These are phyloP conservation scores for Timema podura DNA, from an alignment of 2,888 invertebrate species.

Conservation along the genomic window DNA sequence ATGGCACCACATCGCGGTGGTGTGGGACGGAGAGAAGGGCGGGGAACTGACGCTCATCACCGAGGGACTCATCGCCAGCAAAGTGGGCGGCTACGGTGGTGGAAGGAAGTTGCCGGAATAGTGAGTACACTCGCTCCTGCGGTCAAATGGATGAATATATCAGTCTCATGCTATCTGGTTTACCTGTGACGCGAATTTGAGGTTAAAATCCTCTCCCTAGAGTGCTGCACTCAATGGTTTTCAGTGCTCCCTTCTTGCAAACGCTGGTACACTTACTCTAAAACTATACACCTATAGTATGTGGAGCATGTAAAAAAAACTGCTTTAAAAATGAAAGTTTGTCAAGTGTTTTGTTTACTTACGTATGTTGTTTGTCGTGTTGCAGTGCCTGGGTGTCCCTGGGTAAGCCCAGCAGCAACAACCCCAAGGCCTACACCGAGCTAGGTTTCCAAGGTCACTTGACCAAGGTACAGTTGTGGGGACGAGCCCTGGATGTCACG, in stretches of 20 bases:
- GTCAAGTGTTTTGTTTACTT: too few relatives aligned
- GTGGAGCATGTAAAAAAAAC: too few relatives aligned
- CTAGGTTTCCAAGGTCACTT: slow-evolving; percentile 93
- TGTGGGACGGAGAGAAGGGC: slow-evolving; percentile 87
- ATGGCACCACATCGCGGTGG: slow-evolving; percentile 93
- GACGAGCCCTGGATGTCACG: slow-evolving; percentile 82
- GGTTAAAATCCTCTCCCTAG: too few relatives aligned
- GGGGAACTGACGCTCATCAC: slow-evolving; percentile 87
- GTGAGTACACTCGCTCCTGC: slow-evolving; percentile 51
- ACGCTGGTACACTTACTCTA: too few relatives aligned
- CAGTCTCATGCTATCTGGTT: too few relatives aligned
- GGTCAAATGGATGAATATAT: too few relatives aligned
- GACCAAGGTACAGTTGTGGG: slow-evolving; percentile 93
- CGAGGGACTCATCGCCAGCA: slow-evolving; percentile 93
- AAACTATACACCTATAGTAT: too few relatives aligned
- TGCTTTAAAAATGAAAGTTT: too few relatives aligned
- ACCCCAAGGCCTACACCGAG: slow-evolving; percentile 78
- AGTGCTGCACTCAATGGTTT: too few relatives aligned
- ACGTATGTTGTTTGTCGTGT: too few relatives aligned
- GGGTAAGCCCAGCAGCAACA: slow-evolving; percentile 81
- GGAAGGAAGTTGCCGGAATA: slow-evolving; percentile 77
- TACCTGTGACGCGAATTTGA: too few relatives aligned
- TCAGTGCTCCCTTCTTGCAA: too few relatives aligned
- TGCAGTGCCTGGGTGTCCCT: slow-evolving; percentile 86
- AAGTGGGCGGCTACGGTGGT: slow-evolving; percentile 81